These are phyloP conservation scores for Danio tinwini DNA, from an alignment of 2,797 vertebrate genomes.

Conservation along the genomic window DNA sequence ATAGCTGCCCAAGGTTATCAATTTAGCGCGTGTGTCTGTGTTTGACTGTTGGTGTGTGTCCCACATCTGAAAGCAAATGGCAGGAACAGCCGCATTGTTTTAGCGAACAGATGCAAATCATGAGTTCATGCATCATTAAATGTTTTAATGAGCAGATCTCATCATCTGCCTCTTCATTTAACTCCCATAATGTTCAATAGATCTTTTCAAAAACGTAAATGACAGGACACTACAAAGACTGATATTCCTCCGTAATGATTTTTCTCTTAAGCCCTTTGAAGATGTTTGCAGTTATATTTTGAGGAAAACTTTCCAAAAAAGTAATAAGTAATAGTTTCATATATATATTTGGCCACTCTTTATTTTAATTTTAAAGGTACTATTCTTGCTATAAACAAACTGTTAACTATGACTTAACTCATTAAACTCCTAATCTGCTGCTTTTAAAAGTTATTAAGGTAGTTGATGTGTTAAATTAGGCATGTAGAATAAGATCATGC, in stretches of 20 bases:
- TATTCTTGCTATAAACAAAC: too few species aligned
- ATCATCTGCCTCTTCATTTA: slow-evolving; percentile 36
- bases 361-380: too few species aligned
- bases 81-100: slow-evolving; percentile 8
- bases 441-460: too few species aligned
- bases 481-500: too few species aligned
- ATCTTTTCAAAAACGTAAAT: slow-evolving; percentile 17
- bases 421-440: too few species aligned
- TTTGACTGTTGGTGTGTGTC: neutral
- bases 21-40: neutral
- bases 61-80: slow-evolving; percentile 10
- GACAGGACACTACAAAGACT: slow-evolving; percentile 10
- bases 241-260: slow-evolving; percentile 1
- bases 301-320: neutral
- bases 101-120: slow-evolving; percentile 34
- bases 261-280: too few species aligned
- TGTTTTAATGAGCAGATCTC: slow-evolving; percentile 44
- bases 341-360: too few species aligned
- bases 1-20: slow-evolving; percentile 11
- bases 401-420: too few species aligned
- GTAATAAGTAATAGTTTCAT: too few species aligned
- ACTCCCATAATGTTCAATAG: slow-evolving; percentile 28
- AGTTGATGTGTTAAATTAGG: too few species aligned
- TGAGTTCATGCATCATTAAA: slow-evolving; percentile 44
- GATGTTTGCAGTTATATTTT: neutral